Base-by-base conservation (phyloP, 2,888 invertebrate genomes). In the Rugalucina vietnamica region DNA sequence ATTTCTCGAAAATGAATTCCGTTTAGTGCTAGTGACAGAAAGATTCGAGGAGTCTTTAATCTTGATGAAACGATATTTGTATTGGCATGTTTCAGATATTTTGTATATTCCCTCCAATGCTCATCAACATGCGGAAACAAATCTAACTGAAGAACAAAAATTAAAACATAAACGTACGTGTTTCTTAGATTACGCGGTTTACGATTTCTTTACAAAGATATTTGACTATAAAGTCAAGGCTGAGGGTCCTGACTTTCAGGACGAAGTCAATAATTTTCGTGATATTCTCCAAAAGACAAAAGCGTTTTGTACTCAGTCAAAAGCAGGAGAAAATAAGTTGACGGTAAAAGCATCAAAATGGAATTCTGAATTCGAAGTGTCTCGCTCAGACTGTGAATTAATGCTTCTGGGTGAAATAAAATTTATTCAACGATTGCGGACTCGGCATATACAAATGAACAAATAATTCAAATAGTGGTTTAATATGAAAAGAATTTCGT, bases 171-270 rank as follows among this genome's bases (percentile, higher is more conserved):
- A 57, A 69, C 32, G 34, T 43, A 80, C 80, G 1, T 78, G 78
- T n/a, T 80, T 72, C 36, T 39, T 85, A 18, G 85, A 85, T 70
- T 82, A 85, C 50, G 75, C 71, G 43, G 57, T 85, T n/a, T 82
- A 82, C 29, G 76, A 85, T 34, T 65, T 14, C 65, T 65, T 65
- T 65, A 18, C 65, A 14, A 65, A 65, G 24, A 1, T 32, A 18
- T 65, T 65, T 34, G 65, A 65, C 5, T 32, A 65, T 65, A 65
- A 65, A 34, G 65, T 65, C 3, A 8, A 65, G 34, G 65, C 65
- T 14, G 65, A 65, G 21, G 65, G 65, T 1, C 12, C 32, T 12
- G 12, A 18, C 1, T 34, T 65, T n/a, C 24, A 24, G 24, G 65
- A 70, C 1, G 82, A 82, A 69, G 82, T 82, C 1, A 37, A 10